Conservation (phyloP, 1,140 invertebrate genomes). For the Ephestia elutella region DNA sequence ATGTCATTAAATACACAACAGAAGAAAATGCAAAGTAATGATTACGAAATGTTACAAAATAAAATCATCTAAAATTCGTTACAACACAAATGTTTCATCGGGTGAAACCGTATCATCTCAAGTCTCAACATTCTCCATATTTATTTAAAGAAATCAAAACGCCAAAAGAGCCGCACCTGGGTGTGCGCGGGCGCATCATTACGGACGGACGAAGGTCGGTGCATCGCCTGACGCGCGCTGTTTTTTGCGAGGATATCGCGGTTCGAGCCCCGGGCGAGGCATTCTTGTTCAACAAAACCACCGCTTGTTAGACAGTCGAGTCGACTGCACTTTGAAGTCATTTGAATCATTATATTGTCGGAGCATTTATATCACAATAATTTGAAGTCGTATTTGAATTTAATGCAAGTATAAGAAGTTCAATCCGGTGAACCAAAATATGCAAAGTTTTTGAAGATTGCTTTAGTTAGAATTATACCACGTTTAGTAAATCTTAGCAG, state of each 20-base stretch:
- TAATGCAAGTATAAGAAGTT: no score
- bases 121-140: not conserved
- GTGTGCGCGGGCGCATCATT: constrained; percentile 25
- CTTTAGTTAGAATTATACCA: no score
- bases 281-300: constrained; percentile 4
- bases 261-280: constrained; percentile 15
- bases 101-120: not conserved
- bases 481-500: not conserved
- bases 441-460: no score
- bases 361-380: not conserved
- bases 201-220: constrained; percentile 29
- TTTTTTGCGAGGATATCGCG: constrained; percentile 28
- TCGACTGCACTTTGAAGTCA: constrained; percentile 7
- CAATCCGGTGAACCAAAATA: no score
- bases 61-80: no score
- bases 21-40: no score
- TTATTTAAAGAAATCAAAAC: not conserved
- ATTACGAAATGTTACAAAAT: no score
- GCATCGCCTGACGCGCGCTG: constrained; percentile 33
- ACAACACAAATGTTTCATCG: not conserved
- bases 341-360: not conserved
- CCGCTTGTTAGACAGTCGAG: not conserved
- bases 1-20: no score
- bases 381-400: no score
- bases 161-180: constrained; percentile 23